Base-by-base conservation (phyloP, 2,113 vertebrate genomes). In the Brachypteracias leptosomus region DNA sequence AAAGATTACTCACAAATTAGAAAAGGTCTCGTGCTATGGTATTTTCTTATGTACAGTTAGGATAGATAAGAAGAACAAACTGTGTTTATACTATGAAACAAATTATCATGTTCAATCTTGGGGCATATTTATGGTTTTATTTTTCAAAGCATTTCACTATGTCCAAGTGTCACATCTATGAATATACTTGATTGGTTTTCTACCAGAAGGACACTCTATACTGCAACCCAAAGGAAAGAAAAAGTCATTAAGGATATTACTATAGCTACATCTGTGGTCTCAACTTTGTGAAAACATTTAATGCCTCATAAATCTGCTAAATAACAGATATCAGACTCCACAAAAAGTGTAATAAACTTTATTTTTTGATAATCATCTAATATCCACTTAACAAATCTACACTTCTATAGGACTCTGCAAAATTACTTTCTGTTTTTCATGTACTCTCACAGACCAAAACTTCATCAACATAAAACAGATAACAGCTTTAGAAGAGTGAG, bases 361-460 rank as follows among this genome's bases (percentile, higher is more conserved):
- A 72, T 93, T 96, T 96, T 94, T 81, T 84, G 66, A 28, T 88
- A 81, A n/a, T n/a, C 6, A 55, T 91, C n/a, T 73, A 68, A 42
- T 29, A 40, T 36, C 24, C 47, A 78, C 29, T 55, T 55, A 88
- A 62, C 38, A 78, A 81, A 75, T 58, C 46, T 72, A 49, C 11
- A 44, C 24, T 70, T 95, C 29, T n/a, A 21, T 36, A 92, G 38
- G 33, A 65, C 35, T 68, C 40, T 75, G 59, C 3, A 13, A 86
- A 96, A 85, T 51, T 88, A 15, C 57, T 76, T 49, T 77, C 59
- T 40, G 44, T 6, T 93, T 94, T 91, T 80, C 52, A 78, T 70
- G 44, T 74, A 59, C 25, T 73, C 90, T 66, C 10, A 22, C 31
- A 76, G 82, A 70, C 16, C 42, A 89, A 85, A 83, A 82, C 72